Evolutionary conservation across 1,140 invertebrate species (phyloP).

Genomic region (Amphibalanus amphitrite): DNA sequence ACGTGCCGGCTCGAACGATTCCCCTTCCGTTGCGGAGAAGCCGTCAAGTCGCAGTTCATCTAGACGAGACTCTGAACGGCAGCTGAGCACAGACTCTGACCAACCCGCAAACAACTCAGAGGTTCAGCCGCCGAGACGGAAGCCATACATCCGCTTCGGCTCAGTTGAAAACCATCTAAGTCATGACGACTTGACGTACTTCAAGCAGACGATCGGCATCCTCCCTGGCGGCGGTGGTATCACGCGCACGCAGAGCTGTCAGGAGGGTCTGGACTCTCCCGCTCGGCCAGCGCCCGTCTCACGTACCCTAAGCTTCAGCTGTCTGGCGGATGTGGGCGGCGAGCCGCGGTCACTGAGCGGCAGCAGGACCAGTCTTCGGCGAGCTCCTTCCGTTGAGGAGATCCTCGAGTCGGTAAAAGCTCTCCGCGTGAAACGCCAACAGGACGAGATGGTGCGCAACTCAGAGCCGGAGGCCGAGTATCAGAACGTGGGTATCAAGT

Average conservation of each 20-base stretch:
- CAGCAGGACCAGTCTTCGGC: slow-evolving; percentile 6
- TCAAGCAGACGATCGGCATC: neutral
- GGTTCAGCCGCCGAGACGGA: neutral
- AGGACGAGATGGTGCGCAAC: neutral
- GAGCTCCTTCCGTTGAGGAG: slow-evolving; percentile 19
- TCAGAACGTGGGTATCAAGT: neutral
- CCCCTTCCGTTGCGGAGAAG: too few species aligned
- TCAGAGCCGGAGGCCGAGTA: neutral
- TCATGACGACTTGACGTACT: neutral
- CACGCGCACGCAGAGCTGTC: neutral
- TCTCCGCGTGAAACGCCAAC: slow-evolving; percentile 13
- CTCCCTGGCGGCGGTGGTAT: neutral
- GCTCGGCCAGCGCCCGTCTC: neutral
- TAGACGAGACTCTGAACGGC: too few species aligned
- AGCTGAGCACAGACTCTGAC: too few species aligned
- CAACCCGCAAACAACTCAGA: neutral
- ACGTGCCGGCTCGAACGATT: too few species aligned
- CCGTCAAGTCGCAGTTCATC: too few species aligned
- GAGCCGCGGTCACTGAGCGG: neutral
- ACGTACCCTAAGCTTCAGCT: neutral
- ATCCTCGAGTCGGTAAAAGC: slow-evolving; percentile 19
- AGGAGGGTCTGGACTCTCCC: neutral
- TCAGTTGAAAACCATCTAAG: neutral
- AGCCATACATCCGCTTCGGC: neutral
- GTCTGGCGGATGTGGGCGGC: neutral